A percentile compares a stretch with the other conserved stretches of the same genome.
phyloP scores from a whole-genome alignment of 2,113 vertebrate genomes.

The Coptodon rendalli region DNA sequence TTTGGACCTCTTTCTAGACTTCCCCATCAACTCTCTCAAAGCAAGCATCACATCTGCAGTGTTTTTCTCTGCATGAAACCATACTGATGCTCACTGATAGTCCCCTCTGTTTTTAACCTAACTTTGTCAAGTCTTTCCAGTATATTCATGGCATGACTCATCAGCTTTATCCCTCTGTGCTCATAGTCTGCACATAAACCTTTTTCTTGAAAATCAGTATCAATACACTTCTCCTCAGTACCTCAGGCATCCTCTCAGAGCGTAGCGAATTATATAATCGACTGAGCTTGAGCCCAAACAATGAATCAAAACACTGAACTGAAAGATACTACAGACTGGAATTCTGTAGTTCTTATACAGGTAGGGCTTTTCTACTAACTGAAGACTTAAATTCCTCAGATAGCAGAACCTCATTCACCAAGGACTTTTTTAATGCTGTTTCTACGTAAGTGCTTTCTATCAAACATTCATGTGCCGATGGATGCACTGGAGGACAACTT shows the following conservation, averaged over 20 bases:
- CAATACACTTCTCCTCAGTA: background rate
- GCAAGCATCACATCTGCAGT: background rate
- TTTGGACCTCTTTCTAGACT: background rate
- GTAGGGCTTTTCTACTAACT: background rate
- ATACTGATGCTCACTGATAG: background rate
- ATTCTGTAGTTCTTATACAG: background rate
- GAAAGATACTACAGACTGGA: background rate
- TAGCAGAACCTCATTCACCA: background rate
- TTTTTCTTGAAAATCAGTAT: background rate
- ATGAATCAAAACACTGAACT: background rate
- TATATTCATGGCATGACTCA: background rate
- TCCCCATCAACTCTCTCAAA: background rate
- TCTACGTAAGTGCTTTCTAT: background rate
- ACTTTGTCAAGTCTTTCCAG: background rate
- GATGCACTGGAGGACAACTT: background rate
- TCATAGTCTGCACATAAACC: background rate
- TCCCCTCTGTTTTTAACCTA: background rate
- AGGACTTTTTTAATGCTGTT: accelerated
- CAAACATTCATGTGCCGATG: background rate
- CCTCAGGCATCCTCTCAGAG: background rate
- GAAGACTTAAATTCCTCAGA: background rate
- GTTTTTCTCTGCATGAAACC: background rate
- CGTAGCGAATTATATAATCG: background rate
- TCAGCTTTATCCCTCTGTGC: background rate
- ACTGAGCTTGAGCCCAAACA: background rate